Conservation (phyloP, 2,888 invertebrate species). For the Chloroclystis v-ata region DNA sequence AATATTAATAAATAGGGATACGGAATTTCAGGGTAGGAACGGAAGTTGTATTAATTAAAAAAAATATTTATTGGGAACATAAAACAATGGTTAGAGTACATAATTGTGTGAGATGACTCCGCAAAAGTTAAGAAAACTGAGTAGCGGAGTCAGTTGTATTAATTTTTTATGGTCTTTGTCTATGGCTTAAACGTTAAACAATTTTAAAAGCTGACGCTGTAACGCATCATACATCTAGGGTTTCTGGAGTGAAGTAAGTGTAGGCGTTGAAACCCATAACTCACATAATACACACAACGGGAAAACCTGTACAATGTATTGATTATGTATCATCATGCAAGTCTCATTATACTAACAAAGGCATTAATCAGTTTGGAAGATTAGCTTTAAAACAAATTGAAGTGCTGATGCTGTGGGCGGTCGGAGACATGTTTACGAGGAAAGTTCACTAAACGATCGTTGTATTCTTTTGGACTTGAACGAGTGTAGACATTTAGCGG, state of each 20-base stretch:
- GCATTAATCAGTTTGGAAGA: slow-evolving; percentile 68
- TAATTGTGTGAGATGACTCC: no score
- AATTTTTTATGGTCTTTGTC: no score
- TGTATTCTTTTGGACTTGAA: slow-evolving; percentile 32
- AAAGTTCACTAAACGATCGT: slow-evolving; percentile 38
- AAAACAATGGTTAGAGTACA: no score
- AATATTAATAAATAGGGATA: no score
- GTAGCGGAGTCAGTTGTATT: no score
- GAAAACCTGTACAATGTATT: slow-evolving; percentile 43
- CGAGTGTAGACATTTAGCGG: slow-evolving; percentile 12
- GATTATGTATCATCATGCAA: slow-evolving; percentile 55
- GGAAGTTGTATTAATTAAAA: no score
- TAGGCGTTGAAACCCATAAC: slow-evolving; percentile 38
- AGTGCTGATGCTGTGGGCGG: slow-evolving; percentile 53
- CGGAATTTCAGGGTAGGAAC: no score
- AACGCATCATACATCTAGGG: no score
- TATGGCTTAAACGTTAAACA: no score
- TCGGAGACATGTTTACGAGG: slow-evolving; percentile 54
- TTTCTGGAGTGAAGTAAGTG: slow-evolving; percentile 8
- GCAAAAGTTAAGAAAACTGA: no score
- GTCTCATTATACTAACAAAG: slow-evolving; percentile 64
- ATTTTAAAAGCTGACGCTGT: no score
- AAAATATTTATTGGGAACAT: no score
- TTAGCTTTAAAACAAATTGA: slow-evolving; percentile 70
- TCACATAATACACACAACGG: slow-evolving; percentile 12